phyloP scores from a whole-genome alignment of 2,888 invertebrate species.

The Poecilobothrus nobilitatus region DNA sequence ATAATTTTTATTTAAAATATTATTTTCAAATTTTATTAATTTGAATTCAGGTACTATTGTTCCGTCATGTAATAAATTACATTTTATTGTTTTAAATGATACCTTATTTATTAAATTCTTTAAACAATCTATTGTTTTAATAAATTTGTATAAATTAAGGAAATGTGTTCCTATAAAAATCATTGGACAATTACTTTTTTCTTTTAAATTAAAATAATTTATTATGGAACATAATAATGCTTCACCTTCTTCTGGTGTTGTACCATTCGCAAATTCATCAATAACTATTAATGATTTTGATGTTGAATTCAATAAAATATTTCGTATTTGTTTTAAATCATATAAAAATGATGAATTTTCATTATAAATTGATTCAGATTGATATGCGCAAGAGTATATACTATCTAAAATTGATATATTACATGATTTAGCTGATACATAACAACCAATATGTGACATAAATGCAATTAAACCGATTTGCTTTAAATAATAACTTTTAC shows the following conservation, averaged over 20 bases:
- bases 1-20: not conserved
- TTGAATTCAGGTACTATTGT: constrained; percentile 15
- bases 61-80: constrained; percentile 7
- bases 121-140: constrained; percentile 35
- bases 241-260: constrained; percentile 65
- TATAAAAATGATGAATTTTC: constrained; percentile 79
- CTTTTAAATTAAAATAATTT: constrained; percentile 55
- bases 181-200: constrained; percentile 55
- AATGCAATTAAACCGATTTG: constrained; percentile 72
- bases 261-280: constrained; percentile 88
- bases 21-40: constrained; percentile 7
- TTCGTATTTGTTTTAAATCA: constrained; percentile 67
- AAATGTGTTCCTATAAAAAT: constrained; percentile 72
- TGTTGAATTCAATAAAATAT: constrained; percentile 55
- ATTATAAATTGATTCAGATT: constrained; percentile 66
- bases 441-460: constrained; percentile 82
- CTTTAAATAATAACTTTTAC: constrained; percentile 87
- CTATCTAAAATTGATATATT: constrained; percentile 62
- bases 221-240: constrained; percentile 62
- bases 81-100: constrained; percentile 11
- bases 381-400: constrained; percentile 67
- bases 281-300: constrained; percentile 62
- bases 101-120: not conserved
- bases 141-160: constrained; percentile 52
- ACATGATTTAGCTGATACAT: constrained; percentile 72